These are phyloP conservation scores for Struthio camelus DNA, from an alignment of 2,113 vertebrate species.

Conservation along the genomic window DNA sequence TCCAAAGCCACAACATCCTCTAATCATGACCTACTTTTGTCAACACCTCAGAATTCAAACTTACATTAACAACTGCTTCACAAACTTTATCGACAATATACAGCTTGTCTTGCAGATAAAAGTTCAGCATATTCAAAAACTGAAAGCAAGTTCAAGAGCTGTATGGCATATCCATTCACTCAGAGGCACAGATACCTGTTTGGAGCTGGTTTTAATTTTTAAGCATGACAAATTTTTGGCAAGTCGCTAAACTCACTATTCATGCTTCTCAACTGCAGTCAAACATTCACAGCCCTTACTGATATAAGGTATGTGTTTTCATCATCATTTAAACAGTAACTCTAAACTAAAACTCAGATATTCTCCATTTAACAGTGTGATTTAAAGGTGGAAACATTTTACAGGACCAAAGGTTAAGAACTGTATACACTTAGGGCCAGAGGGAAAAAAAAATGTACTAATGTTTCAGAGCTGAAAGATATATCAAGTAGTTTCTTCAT, in stretches of 20 bases:
- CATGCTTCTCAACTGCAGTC: not conserved
- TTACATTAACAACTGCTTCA: not conserved
- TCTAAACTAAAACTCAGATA: not conserved
- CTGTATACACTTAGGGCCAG: not conserved
- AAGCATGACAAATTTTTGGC: not conserved
- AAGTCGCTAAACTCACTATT: not conserved
- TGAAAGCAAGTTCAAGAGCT: not conserved
- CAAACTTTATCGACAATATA: not conserved
- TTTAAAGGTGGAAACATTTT: not conserved
- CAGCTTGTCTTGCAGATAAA: not conserved
- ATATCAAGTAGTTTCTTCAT: not conserved
- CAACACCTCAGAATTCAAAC: not conserved
- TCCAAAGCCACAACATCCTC: not conserved
- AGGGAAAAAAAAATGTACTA: accelerated
- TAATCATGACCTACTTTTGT: not conserved
- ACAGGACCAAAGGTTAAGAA: not conserved
- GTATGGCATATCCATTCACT: not conserved
- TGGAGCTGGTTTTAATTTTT: not conserved
- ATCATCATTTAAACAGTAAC: not conserved
- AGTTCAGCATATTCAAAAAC: not conserved
- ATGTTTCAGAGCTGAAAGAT: not conserved
- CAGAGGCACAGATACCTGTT: not conserved
- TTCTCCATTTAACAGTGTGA: not conserved
- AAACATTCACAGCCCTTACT: not conserved
- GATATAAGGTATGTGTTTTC: not conserved